Evolutionary conservation across 2,113 vertebrate species (phyloP), one percentile per base, ranked within the genome.

Genomic region (Thinocorus orbignyianus): DNA sequence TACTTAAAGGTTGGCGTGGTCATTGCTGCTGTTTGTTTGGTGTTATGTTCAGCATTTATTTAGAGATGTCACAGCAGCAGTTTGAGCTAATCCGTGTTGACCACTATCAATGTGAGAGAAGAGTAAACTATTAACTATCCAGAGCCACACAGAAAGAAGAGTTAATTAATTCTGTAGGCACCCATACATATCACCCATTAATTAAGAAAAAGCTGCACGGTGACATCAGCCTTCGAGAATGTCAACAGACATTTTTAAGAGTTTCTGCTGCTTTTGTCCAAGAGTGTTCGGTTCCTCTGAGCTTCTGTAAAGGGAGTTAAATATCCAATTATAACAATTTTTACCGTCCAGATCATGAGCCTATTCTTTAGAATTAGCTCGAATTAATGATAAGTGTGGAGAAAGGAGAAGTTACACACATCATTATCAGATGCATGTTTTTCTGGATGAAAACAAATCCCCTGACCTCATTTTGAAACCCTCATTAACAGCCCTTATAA

Each of bases 311-410:
- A 82, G 60, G 64, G 92, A 95, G 93, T 83, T 94, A 92, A 96
- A 93, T 49, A 92, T 71, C 90, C 93, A 97, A 96, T 96, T 96
- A 96, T 86, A 94, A 92, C 86, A 92, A 93, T 95, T 93, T 94
- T 88, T 84, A 17, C 76, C 82, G 84, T 84, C 90, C 80, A 90
- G 90, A 90, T 88, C 92, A 92, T 64, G 72, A 93, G 68, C 80
- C 28, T 81, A 78, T 62, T 84, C 60, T 58, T 86, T 88, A 92
- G 86, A 95, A 96, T 93, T 94, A 96, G 93, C 90, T 61, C 17
- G 72, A 95, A 78, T 74, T 92, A 86, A 88, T 68, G 79, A 11
- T 66, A 90, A 84, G 42, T 17, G 64, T 49, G 80, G 80, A 81
- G 81, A 65, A 91, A 76, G 64, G 71, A 88, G 79, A 92, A 84